phyloP scores from a whole-genome alignment of 2,113 vertebrate genomes.

The Laticauda laticaudata region DNA sequence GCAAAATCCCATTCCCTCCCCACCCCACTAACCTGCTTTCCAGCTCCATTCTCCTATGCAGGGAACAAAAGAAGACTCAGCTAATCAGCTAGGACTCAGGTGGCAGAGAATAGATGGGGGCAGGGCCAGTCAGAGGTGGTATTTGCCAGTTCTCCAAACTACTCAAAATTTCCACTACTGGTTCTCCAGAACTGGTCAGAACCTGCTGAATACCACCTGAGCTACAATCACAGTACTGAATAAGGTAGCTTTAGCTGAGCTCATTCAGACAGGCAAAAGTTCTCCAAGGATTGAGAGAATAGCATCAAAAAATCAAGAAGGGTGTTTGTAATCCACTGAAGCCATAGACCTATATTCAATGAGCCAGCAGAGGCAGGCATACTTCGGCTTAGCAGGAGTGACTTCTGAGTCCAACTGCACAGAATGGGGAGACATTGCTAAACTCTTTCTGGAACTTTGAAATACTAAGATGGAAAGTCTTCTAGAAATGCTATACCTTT shows the following conservation, averaged over 20 bases:
- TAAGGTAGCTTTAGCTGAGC: background rate
- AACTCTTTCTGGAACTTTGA: background rate
- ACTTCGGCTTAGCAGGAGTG: background rate
- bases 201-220: too few species aligned
- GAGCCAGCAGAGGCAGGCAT: too few species aligned
- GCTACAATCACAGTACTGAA: background rate
- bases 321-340: background rate
- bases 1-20: too few species aligned
- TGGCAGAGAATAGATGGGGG: too few species aligned
- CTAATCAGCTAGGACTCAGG: too few species aligned
- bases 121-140: too few species aligned
- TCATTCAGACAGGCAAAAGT: background rate
- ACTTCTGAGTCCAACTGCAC: background rate
- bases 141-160: too few species aligned
- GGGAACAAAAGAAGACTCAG: too few species aligned
- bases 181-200: too few species aligned
- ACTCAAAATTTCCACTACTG: too few species aligned
- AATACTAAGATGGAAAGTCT: background rate
- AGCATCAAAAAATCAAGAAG: background rate
- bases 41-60: too few species aligned
- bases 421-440: background rate
- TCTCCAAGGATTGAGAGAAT: background rate
- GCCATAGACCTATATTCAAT: background rate
- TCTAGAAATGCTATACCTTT: background rate
- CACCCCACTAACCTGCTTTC: too few species aligned